Conservation (phyloP, 2,888 invertebrate species). For the Latrodectus elegans region DNA sequence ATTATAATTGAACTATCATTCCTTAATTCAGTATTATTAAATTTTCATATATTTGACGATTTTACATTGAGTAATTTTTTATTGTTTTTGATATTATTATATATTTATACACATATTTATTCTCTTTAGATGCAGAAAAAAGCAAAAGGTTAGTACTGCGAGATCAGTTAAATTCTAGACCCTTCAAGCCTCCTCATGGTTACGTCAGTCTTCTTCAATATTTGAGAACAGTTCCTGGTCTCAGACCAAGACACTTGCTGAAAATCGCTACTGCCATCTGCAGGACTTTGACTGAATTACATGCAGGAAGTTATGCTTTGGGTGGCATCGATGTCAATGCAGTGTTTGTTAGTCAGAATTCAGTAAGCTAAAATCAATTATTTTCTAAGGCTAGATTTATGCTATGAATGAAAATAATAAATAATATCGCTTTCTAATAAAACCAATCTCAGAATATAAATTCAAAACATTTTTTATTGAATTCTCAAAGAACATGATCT, state of each 20-base stretch:
- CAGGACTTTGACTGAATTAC: constrained; percentile 70
- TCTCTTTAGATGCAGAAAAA: neutral
- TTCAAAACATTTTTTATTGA: too few relatives aligned
- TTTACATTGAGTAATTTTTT: neutral
- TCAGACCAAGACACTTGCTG: constrained; percentile 70
- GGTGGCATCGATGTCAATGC: constrained; percentile 71
- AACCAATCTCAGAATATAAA: too few relatives aligned
- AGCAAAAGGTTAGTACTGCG: constrained; percentile 8
- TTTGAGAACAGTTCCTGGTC: constrained; percentile 65
- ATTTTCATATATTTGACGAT: neutral
- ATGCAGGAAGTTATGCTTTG: constrained; percentile 70
- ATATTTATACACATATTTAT: neutral
- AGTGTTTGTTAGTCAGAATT: constrained; percentile 69
- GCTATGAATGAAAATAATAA: too few relatives aligned
- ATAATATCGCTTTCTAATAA: too few relatives aligned
- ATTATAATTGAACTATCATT: too few relatives aligned
- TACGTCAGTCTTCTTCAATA: constrained; percentile 70
- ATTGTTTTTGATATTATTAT: neutral
- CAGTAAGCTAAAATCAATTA: neutral
- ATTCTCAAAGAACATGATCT: too few relatives aligned
- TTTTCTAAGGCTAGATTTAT: too few relatives aligned
- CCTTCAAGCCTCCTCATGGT: constrained; percentile 71
- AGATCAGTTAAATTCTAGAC: constrained; percentile 26
- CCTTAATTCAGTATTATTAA: neutral
- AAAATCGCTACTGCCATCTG: constrained; percentile 70